Conservation (phyloP, 1,140 invertebrate species). For the Ectropis grisescens region DNA sequence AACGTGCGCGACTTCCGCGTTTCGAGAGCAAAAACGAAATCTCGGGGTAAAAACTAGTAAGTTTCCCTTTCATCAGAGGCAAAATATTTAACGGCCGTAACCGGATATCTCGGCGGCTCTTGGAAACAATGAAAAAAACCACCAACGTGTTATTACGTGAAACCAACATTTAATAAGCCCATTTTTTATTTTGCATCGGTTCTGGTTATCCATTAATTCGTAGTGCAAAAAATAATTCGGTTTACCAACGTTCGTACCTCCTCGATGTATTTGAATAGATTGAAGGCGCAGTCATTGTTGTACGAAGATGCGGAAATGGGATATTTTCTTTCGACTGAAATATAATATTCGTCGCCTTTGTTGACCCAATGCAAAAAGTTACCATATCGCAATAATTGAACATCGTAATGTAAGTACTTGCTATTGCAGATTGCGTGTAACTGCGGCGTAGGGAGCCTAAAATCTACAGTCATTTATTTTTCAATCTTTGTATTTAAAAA, state of each 20-base stretch:
- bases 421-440: too few relatives aligned
- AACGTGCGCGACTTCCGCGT: slow-evolving; percentile 55
- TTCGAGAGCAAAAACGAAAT: slow-evolving; percentile 55
- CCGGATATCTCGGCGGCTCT: slow-evolving; percentile 56
- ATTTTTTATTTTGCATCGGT: slow-evolving; percentile 61
- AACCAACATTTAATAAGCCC: slow-evolving; percentile 68
- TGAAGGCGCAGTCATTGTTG: slow-evolving; percentile 56
- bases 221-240: slow-evolving; percentile 51
- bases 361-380: slow-evolving; percentile 53
- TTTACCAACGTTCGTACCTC: slow-evolving; percentile 44
- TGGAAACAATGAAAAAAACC: slow-evolving; percentile 65
- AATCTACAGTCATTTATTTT: too few relatives aligned
- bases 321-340: slow-evolving; percentile 69
- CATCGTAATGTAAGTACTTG: too few relatives aligned
- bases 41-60: slow-evolving; percentile 52
- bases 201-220: slow-evolving; percentile 68
- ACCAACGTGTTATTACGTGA: slow-evolving; percentile 66
- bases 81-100: slow-evolving; percentile 69
- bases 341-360: slow-evolving; percentile 62
- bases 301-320: slow-evolving; percentile 67
- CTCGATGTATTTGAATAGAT: slow-evolving; percentile 69
- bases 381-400: slow-evolving; percentile 29
- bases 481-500: too few relatives aligned
- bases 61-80: slow-evolving; percentile 65
- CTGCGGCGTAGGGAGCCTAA: too few relatives aligned